These are phyloP conservation scores for Chlorops oryzae DNA, from an alignment of 1,140 invertebrate genomes.

Conservation along the genomic window DNA sequence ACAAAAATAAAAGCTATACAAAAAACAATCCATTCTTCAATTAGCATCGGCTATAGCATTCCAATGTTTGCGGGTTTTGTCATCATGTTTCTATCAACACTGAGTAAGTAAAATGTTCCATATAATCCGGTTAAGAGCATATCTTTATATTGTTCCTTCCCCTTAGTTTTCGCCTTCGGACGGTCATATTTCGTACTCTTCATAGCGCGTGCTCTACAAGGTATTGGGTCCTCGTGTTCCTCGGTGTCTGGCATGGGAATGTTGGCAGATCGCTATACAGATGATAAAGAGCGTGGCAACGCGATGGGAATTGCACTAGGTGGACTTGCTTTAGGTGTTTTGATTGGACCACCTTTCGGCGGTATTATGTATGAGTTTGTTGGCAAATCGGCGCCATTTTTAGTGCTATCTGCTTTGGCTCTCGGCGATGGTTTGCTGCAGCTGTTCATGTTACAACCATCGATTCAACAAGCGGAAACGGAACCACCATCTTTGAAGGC, in stretches of 20 bases:
- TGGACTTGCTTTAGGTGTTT: slow-evolving; percentile 71
- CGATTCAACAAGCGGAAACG: slow-evolving; percentile 84
- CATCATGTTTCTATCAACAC: slow-evolving; percentile 96
- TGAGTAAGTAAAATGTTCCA: slow-evolving; percentile 67
- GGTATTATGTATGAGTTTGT: slow-evolving; percentile 68
- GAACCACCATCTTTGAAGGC: slow-evolving; percentile 87
- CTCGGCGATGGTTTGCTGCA: slow-evolving; percentile 92
- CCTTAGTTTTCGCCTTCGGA: slow-evolving; percentile 80
- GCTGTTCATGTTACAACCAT: slow-evolving; percentile 89
- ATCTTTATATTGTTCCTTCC: no score
- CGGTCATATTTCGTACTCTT: slow-evolving; percentile 68
- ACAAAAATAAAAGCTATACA: no score
- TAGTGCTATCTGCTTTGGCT: slow-evolving; percentile 67
- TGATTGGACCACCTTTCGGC: slow-evolving; percentile 74
- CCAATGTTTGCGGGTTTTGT: slow-evolving; percentile 98
- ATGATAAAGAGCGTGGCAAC: slow-evolving; percentile 53
- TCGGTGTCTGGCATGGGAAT: slow-evolving; percentile 67
- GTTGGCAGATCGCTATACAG: slow-evolving; percentile 51
- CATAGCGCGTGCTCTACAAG: slow-evolving; percentile 76
- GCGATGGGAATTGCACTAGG: slow-evolving; percentile 73
- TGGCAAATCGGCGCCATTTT: slow-evolving; percentile 67
- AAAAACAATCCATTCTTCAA: no score
- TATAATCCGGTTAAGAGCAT: no score
- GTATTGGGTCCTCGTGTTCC: slow-evolving; percentile 76
- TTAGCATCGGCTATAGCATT: slow-evolving; percentile 98